Base-by-base conservation (phyloP, 2,888 invertebrate genomes). In the Eilema caniola region DNA sequence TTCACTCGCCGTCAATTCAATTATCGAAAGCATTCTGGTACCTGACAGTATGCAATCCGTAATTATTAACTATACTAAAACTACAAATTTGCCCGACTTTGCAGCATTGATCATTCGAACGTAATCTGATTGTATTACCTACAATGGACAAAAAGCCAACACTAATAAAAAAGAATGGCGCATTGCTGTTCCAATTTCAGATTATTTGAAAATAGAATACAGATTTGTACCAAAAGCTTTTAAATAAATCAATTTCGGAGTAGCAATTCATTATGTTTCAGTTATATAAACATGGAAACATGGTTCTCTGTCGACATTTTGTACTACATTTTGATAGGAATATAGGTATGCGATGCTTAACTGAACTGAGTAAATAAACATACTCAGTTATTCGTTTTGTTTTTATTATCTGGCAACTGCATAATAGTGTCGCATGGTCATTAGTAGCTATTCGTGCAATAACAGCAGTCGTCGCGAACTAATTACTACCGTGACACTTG, bases 1-100 rank as follows among this genome's bases (percentile, higher is more conserved):
- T 82, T 71, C 70, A 74, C 60, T 66, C 28, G 33, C 11, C 67
- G 61, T 69, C 78, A 80, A 74, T 77, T 82, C 73, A 80, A 73
- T 77, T 71, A 81, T 77, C 79, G 74, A 37, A 63, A 23, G 41
- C 62, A 4, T 31, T 56, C 37, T 37, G 20, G 24, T n/a, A 62
- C 31, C 47, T 16, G 16, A 53, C 25, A n/a, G 53, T 53, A 47
- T 20, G 62, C 33, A 65, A 53, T 31, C 12, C 4, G 23, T 65
- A 31, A 31, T 65, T 31, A 56, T n/a, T 23, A 20, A 20, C 47
- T 20, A 7, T 41, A 41, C 53, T n/a, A n/a, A n/a, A n/a, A n/a
- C n/a, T n/a, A 53, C 53, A 20, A 10, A 25, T 12, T 64, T 47
- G 0, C n/a, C 47, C n/a, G 28, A 28, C 24, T 28, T 53, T 64